These are phyloP conservation scores for Stigmatopora nigra DNA, from an alignment of 2,113 vertebrate species.

Conservation along the genomic window DNA sequence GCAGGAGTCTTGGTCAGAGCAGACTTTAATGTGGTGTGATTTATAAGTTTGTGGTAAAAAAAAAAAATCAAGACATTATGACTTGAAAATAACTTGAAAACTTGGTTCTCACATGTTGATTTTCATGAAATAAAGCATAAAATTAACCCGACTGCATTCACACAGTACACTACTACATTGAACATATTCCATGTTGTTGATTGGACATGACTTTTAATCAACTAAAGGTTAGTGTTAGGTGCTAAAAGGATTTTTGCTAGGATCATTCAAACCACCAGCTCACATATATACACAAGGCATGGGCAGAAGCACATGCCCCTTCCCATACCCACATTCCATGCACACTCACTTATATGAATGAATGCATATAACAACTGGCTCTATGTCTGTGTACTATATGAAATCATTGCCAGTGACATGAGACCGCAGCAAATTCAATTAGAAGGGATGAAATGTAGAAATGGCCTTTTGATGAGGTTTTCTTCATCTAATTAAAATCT, in stretches of 20 bases:
- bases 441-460: slow-evolving; percentile 43
- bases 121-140: not conserved
- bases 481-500: slow-evolving; percentile 32
- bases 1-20: slow-evolving; percentile 8
- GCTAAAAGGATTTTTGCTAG: slow-evolving; percentile 53
- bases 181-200: slow-evolving; percentile 4
- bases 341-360: slow-evolving; percentile 10
- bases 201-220: slow-evolving; percentile 9
- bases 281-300: slow-evolving; percentile 11
- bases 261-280: slow-evolving; percentile 21
- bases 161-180: not conserved
- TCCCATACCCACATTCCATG: slow-evolving; percentile 1
- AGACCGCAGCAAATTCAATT: slow-evolving; percentile 65
- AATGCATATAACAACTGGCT: slow-evolving; percentile 28
- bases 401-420: slow-evolving; percentile 58
- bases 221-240: not conserved
- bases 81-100: not conserved
- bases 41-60: slow-evolving; percentile 26
- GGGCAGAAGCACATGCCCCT: not conserved
- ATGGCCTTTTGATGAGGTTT: slow-evolving; percentile 40
- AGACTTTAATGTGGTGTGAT: slow-evolving; percentile 12
- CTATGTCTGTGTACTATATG: slow-evolving; percentile 53
- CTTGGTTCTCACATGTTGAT: slow-evolving; percentile 2
- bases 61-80: slow-evolving; percentile 10
- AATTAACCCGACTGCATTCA: not conserved